phyloP scores from a whole-genome alignment of 2,797 vertebrate species.

The Mus spretus region DNA sequence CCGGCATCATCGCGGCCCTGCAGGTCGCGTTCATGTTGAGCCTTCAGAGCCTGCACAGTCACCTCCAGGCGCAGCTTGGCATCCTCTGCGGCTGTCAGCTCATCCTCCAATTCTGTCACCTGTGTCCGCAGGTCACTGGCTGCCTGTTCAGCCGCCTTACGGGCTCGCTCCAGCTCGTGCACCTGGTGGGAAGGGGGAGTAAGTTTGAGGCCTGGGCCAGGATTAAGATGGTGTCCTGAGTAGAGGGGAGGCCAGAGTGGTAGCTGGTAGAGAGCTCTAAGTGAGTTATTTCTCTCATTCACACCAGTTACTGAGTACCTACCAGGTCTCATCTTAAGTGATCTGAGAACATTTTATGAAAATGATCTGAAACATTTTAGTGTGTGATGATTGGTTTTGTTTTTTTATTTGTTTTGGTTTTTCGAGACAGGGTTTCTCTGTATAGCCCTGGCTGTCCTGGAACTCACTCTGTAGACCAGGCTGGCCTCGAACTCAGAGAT shows the following conservation, averaged over 20 bases:
- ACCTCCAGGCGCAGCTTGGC: slow-evolving; percentile 95
- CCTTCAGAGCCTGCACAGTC: slow-evolving; percentile 95
- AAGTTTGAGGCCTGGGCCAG: accelerated
- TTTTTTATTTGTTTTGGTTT: not conserved
- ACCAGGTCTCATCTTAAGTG: not conserved
- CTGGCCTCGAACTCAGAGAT: not conserved
- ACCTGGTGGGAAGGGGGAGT: slow-evolving; percentile 87
- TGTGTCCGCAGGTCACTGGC: slow-evolving; percentile 92
- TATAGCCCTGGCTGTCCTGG: not conserved
- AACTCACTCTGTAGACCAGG: not conserved
- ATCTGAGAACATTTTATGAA: not conserved
- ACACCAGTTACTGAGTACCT: too few relatives aligned
- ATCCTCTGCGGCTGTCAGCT: slow-evolving; percentile 93
- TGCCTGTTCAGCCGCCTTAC: slow-evolving; percentile 92
- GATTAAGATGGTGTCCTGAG: accelerated
- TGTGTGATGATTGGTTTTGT: not conserved
- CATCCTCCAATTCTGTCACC: slow-evolving; percentile 95
- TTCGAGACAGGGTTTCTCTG: not conserved
- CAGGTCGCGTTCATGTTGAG: slow-evolving; percentile 95
- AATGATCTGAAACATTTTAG: too few relatives aligned
- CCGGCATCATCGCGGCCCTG: slow-evolving; percentile 94
- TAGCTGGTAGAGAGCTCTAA: not conserved
- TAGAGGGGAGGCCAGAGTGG: accelerated
- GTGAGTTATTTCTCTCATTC: accelerated
- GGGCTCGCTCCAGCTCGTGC: slow-evolving; percentile 94